Evolutionary conservation across 2,797 vertebrate genomes (phyloP).

Genomic region (Pagetopsis macropterus): DNA sequence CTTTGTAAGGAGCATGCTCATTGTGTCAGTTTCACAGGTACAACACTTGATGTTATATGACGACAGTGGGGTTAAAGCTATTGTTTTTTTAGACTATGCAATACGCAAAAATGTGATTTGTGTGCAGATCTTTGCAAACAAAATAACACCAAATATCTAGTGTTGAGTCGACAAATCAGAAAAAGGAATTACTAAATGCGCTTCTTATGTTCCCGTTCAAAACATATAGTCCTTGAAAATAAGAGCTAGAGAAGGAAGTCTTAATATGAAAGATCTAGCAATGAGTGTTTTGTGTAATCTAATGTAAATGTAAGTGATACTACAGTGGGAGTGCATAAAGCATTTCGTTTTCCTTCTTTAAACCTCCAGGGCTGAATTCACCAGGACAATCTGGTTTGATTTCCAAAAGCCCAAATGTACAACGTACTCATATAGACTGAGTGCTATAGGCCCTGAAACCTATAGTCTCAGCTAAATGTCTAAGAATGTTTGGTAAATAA

Average conservation of each 20-base stretch:
- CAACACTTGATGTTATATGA: slow-evolving; percentile 8
- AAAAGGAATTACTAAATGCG: not conserved
- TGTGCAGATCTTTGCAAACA: not conserved
- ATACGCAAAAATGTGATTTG: not conserved
- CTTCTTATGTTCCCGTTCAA: not conserved
- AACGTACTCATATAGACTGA: slow-evolving; percentile 38
- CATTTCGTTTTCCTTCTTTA: slow-evolving; percentile 18
- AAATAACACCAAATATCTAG: not conserved
- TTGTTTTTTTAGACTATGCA: not conserved
- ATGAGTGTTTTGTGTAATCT: not conserved
- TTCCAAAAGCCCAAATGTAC: slow-evolving; percentile 31
- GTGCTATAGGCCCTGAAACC: slow-evolving; percentile 45
- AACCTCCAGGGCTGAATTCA: not conserved
- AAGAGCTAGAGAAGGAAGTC: not conserved
- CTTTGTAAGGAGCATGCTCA: slow-evolving; percentile 31
- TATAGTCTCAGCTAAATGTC: slow-evolving; percentile 57
- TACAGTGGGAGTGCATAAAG: slow-evolving; percentile 1
- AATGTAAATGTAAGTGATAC: slow-evolving; percentile 8
- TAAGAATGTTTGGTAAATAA: slow-evolving; percentile 74
- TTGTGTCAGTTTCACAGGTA: slow-evolving; percentile 45
- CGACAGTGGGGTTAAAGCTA: not conserved
- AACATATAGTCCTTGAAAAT: not conserved
- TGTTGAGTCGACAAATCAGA: not conserved
- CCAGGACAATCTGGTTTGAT: slow-evolving; percentile 9
- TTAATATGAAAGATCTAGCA: slow-evolving; percentile 5